Conservation (phyloP, 2,888 invertebrate genomes). For the Thereva nobilitata region DNA sequence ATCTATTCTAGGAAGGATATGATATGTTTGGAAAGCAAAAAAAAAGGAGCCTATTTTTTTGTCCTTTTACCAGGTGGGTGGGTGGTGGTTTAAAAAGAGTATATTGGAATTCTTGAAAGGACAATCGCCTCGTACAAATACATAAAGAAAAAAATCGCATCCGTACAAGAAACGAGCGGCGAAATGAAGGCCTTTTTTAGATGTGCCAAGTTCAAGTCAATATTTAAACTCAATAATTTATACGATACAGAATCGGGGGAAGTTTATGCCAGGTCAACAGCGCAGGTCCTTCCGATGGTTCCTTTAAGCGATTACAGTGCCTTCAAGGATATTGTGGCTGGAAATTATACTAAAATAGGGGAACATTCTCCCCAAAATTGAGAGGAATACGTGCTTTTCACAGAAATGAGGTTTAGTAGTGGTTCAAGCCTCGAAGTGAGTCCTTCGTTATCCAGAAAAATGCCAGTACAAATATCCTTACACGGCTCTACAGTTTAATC, state of each 20-base stretch:
- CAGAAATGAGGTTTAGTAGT: too few relatives aligned
- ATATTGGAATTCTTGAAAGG: background rate
- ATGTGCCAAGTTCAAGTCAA: slow-evolving; percentile 43
- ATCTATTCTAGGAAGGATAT: too few relatives aligned
- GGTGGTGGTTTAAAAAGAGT: too few relatives aligned
- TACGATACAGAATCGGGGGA: slow-evolving; percentile 22
- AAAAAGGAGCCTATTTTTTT: too few relatives aligned
- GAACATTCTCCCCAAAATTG: background rate
- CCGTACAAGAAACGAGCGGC: background rate
- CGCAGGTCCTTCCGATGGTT: slow-evolving; percentile 1
- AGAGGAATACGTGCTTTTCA: background rate
- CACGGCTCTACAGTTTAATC: too few relatives aligned
- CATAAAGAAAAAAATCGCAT: slow-evolving; percentile 16
- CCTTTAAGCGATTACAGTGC: background rate
- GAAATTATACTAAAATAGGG: background rate
- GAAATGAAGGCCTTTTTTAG: slow-evolving; percentile 20
- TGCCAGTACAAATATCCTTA: too few relatives aligned
- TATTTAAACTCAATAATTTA: slow-evolving; percentile 43
- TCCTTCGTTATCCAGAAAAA: too few relatives aligned
- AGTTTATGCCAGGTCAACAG: background rate
- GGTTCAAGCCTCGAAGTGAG: too few relatives aligned
- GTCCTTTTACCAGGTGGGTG: too few relatives aligned
- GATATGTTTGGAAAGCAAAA: too few relatives aligned
- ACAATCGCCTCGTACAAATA: background rate
- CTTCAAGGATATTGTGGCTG: slow-evolving; percentile 1